Base-by-base conservation (phyloP, 2,797 vertebrate genomes). In the Catostomus latipinnis region DNA sequence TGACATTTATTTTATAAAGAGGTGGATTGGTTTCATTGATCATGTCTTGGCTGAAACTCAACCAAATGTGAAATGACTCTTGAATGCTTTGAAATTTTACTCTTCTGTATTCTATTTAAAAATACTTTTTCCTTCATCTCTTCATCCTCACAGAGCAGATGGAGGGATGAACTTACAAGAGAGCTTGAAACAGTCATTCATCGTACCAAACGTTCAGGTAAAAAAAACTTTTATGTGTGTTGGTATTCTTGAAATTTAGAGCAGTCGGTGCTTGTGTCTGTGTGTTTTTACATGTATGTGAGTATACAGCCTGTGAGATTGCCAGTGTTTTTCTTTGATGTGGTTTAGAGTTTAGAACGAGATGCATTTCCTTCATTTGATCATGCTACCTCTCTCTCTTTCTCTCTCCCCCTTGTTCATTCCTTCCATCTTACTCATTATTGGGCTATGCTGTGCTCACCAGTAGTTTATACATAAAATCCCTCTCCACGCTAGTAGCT, bases 201-300 rank as follows among this genome's bases (percentile, higher is more conserved):
- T 7, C 94, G 95, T 48, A 93, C 93, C 76, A 95, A 95, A 88
- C 91, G 95, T 88, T 86, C 84, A 86, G 84, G 82, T 86, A 83
- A 43, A 50, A 66, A 70, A 22, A 57, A 11, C 1, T 16, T 8
- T 34, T 77, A 46, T 76, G 52, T 76, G 54, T 60, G 67, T 54
- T 71, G 58, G 67, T 63, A 54, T 71, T 48, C 58, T 22, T 70
- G 57, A 70, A 54, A 70, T 71, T 52, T 54, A 12, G 48, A 16
- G 48, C 57, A 60, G 57, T 1, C n/a, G 48, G 58, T 68, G 52
- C 18, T 58, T 71, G 66, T 71, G 72, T 66, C 61, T 43, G 62
- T 73, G 74, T 73, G 62, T 63, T 57, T 70, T 50, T 53, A 52
- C 6, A 8, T 71, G 46, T 71, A 34, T 70, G 61, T 56, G 58